A percentile compares a stretch with the other conserved stretches of the same genome.
Evolutionary conservation across 2,888 invertebrate genomes (phyloP).

Genomic region (Unio delphinus): DNA sequence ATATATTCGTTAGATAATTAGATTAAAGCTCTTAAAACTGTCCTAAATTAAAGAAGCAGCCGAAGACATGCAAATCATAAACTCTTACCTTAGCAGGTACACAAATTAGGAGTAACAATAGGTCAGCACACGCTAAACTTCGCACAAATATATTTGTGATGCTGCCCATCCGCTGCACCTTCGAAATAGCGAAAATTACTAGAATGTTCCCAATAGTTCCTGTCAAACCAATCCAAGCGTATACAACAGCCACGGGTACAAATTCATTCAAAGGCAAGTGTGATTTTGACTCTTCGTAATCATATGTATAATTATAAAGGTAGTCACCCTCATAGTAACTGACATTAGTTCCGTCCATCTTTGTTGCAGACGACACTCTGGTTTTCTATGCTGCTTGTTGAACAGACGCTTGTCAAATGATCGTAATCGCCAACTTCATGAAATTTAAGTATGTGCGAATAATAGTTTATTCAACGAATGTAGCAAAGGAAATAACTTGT

Average conservation of each 20-base stretch:
- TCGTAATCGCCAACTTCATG: no score
- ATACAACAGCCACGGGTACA: constrained; percentile 76
- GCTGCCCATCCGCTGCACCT: constrained; percentile 76
- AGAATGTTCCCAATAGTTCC: constrained; percentile 77
- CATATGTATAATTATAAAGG: constrained; percentile 70
- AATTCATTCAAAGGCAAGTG: constrained; percentile 75
- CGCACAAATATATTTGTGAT: constrained; percentile 81
- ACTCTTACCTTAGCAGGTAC: constrained; percentile 80
- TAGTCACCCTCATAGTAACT: constrained; percentile 6
- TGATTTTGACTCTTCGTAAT: constrained; percentile 69
- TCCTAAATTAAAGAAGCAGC: no score
- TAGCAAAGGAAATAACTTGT: no score
- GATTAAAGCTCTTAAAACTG: no score
- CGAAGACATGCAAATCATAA: constrained; percentile 17
- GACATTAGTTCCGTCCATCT: background rate
- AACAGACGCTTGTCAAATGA: no score
- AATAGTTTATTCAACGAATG: no score
- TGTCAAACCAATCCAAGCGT: constrained; percentile 77
- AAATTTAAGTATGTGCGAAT: no score
- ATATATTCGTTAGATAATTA: no score
- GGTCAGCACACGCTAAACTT: constrained; percentile 80
- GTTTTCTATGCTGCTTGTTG: no score
- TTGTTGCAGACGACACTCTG: no score
- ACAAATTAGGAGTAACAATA: constrained; percentile 80
- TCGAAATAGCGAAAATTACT: constrained; percentile 76